phyloP scores from a whole-genome alignment of 37 sponge, comb jelly and placozoan genomes.

The Crambe crambe region DNA sequence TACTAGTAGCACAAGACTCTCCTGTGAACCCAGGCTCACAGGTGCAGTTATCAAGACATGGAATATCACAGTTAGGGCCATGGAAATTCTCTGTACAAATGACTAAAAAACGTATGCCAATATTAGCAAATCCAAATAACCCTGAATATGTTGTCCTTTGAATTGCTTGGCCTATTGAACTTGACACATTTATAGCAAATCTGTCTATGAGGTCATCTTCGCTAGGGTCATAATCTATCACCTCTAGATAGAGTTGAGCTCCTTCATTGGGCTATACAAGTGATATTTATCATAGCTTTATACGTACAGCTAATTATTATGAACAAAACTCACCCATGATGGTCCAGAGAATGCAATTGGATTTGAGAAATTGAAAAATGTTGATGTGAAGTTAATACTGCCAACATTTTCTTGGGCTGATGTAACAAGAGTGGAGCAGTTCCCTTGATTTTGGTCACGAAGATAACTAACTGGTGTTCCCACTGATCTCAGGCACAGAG shows the following conservation, averaged over 20 bases:
- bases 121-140: constrained; percentile 8
- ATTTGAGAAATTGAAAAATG: not conserved
- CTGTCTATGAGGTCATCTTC: constrained; percentile 2
- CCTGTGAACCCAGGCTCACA: constrained; percentile 54
- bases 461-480: not conserved
- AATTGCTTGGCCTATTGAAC: not conserved
- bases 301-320: too few relatives aligned
- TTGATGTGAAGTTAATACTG: not conserved
- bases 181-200: constrained; percentile 5
- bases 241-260: not conserved
- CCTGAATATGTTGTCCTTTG: not conserved
- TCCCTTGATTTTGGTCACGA: not conserved
- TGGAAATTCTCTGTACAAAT: not conserved
- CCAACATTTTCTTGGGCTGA: not conserved
- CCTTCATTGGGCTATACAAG: not conserved
- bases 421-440: not conserved
- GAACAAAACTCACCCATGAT: not conserved
- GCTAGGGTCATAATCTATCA: not conserved
- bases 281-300: too few relatives aligned
- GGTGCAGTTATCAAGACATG: constrained; percentile 6
- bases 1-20: constrained; percentile 20
- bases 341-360: not conserved
- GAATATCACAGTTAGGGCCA: not conserved
- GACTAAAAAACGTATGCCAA: not conserved
- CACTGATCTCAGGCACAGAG: not conserved